Evolutionary conservation across 2,113 vertebrate genomes (phyloP), one percentile per base, ranked within the genome.

Genomic region (Hypocryptadius cinnamomeus): DNA sequence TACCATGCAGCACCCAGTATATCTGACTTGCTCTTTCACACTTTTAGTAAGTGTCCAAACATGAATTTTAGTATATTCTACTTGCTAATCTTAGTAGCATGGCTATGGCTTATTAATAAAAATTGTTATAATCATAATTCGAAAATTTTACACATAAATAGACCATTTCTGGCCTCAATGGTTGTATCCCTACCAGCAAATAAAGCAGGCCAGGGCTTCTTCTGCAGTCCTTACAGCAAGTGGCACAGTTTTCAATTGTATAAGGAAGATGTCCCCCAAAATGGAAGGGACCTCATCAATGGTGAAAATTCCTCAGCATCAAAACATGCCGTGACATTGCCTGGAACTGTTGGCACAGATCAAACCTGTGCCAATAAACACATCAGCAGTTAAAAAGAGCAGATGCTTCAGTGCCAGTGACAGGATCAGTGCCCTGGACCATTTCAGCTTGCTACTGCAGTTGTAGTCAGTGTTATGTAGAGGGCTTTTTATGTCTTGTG

Each of bases 381-480:
- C 69, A 79, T 20, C 19, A 47, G 53, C n/a, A 61, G 21, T 59
- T 69, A 61, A 69, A 31, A 4, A 42, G 18, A 7, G 24, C 65
- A 61, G 70, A 9, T 45, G 17, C 25, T 69, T 19, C 1, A 1
- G 33, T 87, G 37, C 45, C 57, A 65, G 15, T 9, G 31, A 3
- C 4, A 40, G 57, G 85, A 77, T 50, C 42, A 40, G 4, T 45
- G 61, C 44, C 65, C 40, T 85, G 74, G 44, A 31, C 63, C n/a
- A 8, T 45, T 85, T 57, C 50, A 31, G 11, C 59, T 79, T 74
- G 39, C 35, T 71, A 1, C 35, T 65, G 42, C 37, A 28, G 44
- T 50, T 69, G 54, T 53, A 77, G 47, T 13, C 7, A 3, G 31
- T 23, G 11, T 59, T 63, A 59, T 0, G 0, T 20, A 48, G 3